A percentile compares a stretch with the other conserved stretches of the same genome.
phyloP scores from a whole-genome alignment of 2,888 invertebrate species.

The Eretmocerus hayati region DNA sequence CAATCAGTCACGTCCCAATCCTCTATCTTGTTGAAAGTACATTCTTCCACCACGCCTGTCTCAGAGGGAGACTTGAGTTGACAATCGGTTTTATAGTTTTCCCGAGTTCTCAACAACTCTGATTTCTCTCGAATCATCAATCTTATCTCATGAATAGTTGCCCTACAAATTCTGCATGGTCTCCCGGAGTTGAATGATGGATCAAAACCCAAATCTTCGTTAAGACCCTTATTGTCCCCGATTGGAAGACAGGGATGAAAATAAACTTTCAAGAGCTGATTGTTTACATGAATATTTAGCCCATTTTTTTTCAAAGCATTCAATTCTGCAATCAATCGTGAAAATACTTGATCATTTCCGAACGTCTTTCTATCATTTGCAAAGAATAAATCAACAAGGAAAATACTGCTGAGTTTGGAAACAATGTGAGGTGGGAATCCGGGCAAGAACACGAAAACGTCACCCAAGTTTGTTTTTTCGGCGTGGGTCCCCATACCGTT shows the following conservation, averaged over 20 bases:
- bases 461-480: constrained; percentile 18
- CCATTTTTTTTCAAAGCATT: neutral
- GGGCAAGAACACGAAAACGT: constrained; percentile 16
- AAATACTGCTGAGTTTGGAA: neutral
- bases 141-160: neutral
- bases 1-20: constrained; percentile 16
- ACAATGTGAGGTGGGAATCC: neutral
- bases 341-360: too few species aligned
- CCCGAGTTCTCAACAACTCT: constrained; percentile 4
- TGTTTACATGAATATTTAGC: neutral
- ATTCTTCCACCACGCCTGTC: constrained; percentile 11
- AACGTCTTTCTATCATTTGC: neutral
- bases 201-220: constrained; percentile 17
- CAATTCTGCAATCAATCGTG: constrained; percentile 3
- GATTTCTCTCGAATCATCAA: constrained; percentile 4
- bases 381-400: neutral
- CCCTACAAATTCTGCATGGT: neutral
- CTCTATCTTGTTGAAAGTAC: constrained; percentile 16
- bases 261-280: constrained; percentile 6
- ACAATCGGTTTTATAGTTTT: constrained; percentile 7
- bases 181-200: constrained; percentile 14
- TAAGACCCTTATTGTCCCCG: constrained; percentile 16
- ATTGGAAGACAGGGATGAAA: constrained; percentile 17
- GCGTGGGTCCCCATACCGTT: constrained; percentile 21
- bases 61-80: neutral